phyloP scores from a whole-genome alignment of 37 sponge, comb jelly and placozoan species.

The Cliona cf. orientalis region DNA sequence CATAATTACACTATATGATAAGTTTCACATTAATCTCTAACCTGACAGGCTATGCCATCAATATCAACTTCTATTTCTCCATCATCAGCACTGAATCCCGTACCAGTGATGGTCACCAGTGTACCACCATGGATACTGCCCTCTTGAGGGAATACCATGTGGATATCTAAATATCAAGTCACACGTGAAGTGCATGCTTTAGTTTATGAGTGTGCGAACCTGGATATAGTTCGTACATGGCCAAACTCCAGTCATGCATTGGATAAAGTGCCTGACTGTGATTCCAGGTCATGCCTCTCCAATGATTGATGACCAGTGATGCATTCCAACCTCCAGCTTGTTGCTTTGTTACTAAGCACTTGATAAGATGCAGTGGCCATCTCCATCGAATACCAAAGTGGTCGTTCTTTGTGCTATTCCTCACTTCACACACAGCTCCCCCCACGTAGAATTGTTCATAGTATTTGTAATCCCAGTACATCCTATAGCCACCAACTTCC shows the following conservation, averaged over 20 bases:
- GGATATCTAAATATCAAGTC: slow-evolving; percentile 38
- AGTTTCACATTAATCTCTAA: not conserved
- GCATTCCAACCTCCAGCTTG: slow-evolving; percentile 61
- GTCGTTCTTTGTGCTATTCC: slow-evolving; percentile 29
- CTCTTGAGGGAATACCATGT: slow-evolving; percentile 35
- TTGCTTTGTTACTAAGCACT: slow-evolving; percentile 16
- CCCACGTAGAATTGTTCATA: slow-evolving; percentile 57
- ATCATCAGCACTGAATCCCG: slow-evolving; percentile 50
- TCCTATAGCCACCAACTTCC: slow-evolving; percentile 36
- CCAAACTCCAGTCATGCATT: slow-evolving; percentile 39
- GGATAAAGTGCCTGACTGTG: slow-evolving; percentile 51
- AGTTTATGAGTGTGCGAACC: too few relatives aligned
- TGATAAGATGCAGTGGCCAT: slow-evolving; percentile 4
- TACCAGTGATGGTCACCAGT: slow-evolving; percentile 52
- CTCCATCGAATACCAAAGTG: slow-evolving; percentile 25
- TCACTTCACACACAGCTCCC: slow-evolving; percentile 35
- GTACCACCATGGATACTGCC: slow-evolving; percentile 67
- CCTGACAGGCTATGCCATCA: slow-evolving; percentile 68
- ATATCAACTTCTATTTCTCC: slow-evolving; percentile 53
- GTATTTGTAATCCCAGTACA: not conserved
- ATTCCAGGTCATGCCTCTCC: slow-evolving; percentile 49
- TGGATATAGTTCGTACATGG: slow-evolving; percentile 72
- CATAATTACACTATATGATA: not conserved
- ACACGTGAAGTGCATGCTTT: not conserved
- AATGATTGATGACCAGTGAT: not conserved